Percentiles rank a stretch among this genome's conserved stretches.
These are phyloP conservation scores for Xestia rhomboidea DNA, from an alignment of 2,888 invertebrate species.

Conservation along the genomic window DNA sequence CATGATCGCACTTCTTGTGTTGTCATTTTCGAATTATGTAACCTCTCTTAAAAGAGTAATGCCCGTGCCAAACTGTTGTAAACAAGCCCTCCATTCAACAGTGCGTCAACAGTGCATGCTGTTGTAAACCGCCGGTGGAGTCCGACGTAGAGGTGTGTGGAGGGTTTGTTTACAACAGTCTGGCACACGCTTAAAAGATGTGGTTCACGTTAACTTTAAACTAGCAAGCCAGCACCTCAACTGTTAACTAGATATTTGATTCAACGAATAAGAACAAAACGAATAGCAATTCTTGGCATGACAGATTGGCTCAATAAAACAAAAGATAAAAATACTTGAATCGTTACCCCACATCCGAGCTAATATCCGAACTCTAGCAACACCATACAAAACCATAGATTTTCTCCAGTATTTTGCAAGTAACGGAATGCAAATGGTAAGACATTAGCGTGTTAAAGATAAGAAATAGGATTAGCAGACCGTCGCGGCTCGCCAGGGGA, in stretches of 20 bases:
- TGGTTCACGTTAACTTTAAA: not conserved
- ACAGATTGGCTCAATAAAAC: not conserved
- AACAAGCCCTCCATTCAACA: too few species aligned
- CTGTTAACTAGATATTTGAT: not conserved
- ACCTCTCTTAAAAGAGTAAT: not conserved
- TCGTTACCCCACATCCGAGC: constrained; percentile 18
- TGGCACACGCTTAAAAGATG: too few species aligned
- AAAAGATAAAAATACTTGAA: not conserved
- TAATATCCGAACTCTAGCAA: constrained; percentile 28
- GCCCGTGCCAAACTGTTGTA: too few species aligned
- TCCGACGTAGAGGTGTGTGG: too few species aligned
- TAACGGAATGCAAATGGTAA: constrained; percentile 85
- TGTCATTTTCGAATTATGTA: not conserved
- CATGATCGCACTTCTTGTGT: not conserved
- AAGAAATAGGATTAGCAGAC: constrained; percentile 87
- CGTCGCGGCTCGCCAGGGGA: constrained; percentile 69
- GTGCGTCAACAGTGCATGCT: too few species aligned
- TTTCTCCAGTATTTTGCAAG: constrained; percentile 76
- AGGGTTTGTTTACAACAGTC: too few species aligned
- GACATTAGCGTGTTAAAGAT: constrained; percentile 88
- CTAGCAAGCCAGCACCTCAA: not conserved
- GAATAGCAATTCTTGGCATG: not conserved
- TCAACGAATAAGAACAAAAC: not conserved
- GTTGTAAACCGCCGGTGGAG: too few species aligned
- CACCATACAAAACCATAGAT: constrained; percentile 65